Conservation (phyloP, 2,888 invertebrate genomes). For the Leptinotarsa tumamoca region DNA sequence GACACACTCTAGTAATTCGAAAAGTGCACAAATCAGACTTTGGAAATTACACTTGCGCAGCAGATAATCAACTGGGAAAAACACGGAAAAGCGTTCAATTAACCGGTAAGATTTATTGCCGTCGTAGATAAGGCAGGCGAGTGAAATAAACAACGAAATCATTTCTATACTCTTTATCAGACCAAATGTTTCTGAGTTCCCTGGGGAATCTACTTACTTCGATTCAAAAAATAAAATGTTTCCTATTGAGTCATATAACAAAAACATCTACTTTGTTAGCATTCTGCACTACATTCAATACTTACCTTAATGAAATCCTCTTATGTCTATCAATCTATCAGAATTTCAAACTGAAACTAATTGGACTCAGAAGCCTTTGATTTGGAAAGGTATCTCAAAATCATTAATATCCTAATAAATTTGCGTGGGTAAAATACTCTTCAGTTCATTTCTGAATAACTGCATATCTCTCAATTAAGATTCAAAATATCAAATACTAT, state of each 20-base stretch:
- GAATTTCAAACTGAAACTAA: no score
- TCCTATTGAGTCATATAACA: neutral
- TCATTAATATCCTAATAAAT: no score
- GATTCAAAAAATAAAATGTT: neutral
- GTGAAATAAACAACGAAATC: conserved; percentile 44
- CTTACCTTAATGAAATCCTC: no score
- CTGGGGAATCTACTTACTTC: neutral
- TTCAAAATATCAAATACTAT: no score
- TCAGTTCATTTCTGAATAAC: no score
- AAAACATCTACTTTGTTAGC: no score
- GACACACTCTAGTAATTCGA: conserved; percentile 76
- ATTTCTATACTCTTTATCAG: conserved; percentile 33
- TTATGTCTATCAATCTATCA: no score
- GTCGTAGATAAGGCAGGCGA: conserved; percentile 28
- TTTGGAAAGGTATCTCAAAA: no score
- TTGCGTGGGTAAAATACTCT: no score
- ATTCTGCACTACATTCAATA: no score
- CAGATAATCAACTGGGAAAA: conserved; percentile 77
- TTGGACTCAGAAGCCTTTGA: no score
- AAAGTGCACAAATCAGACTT: conserved; percentile 77
- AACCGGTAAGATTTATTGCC: conserved; percentile 68
- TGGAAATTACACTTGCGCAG: conserved; percentile 78
- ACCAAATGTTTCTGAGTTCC: neutral
- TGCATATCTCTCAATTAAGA: no score
- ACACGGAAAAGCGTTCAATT: conserved; percentile 75